phyloP scores from a whole-genome alignment of 2,888 invertebrate species.

The Rhingia rostrata region DNA sequence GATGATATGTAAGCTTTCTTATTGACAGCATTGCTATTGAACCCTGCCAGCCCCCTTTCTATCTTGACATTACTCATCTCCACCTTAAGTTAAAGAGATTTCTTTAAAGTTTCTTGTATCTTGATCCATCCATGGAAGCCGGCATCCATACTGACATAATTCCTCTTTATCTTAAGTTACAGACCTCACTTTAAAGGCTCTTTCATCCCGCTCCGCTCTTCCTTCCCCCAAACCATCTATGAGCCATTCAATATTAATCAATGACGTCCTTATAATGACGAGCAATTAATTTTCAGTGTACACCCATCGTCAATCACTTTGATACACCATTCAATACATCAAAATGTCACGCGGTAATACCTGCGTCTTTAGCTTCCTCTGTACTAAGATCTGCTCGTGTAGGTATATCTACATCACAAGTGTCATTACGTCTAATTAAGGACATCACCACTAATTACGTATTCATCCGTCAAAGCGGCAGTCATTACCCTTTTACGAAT shows the following conservation, averaged over 20 bases:
- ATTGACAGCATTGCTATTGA: too few species aligned
- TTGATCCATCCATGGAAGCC: too few species aligned
- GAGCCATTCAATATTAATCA: slow-evolving; percentile 18
- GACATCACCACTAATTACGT: slow-evolving; percentile 57
- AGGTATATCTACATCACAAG: background rate
- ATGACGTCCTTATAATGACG: slow-evolving; percentile 9
- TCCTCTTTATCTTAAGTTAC: too few species aligned
- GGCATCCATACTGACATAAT: too few species aligned
- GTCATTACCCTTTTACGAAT: slow-evolving; percentile 38
- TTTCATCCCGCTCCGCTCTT: background rate
- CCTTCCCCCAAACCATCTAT: background rate
- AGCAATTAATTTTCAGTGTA: slow-evolving; percentile 23
- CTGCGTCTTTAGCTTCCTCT: background rate
- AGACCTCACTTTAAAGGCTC: too few species aligned
- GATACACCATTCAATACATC: background rate
- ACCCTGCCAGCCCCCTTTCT: too few species aligned
- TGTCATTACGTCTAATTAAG: slow-evolving; percentile 63
- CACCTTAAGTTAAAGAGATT: too few species aligned
- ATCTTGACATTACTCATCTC: too few species aligned
- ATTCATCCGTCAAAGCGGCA: slow-evolving; percentile 60
- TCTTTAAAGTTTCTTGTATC: too few species aligned
- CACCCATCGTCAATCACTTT: background rate
- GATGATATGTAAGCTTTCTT: too few species aligned
- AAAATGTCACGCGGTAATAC: background rate
- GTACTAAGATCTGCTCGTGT: background rate